phyloP scores from a whole-genome alignment of 2,888 invertebrate species.

The Elysia crispata region DNA sequence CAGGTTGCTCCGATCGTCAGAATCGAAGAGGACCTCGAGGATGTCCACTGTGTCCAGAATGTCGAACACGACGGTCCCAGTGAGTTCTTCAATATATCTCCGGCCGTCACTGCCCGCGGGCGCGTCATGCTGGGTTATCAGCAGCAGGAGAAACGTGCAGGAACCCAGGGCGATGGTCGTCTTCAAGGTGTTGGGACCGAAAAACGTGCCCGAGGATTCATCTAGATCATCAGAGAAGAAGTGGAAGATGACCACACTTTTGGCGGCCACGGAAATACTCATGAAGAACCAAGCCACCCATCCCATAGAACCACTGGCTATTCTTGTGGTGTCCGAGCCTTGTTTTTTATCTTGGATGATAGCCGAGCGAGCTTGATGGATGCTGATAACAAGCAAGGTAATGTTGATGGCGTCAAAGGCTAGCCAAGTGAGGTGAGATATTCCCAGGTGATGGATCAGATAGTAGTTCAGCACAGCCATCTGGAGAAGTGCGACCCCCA shows the following conservation, averaged over 20 bases:
- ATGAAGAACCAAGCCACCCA: conserved; percentile 81
- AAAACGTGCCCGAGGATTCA: conserved; percentile 71
- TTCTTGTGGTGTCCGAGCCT: neutral
- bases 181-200: conserved; percentile 77
- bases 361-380: conserved; percentile 27
- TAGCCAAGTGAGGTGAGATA: conserved; percentile 29
- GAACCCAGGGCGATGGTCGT: conserved; percentile 77
- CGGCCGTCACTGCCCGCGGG: conserved; percentile 78
- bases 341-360: conserved; percentile 46
- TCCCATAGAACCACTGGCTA: conserved; percentile 58
- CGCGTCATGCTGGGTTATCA: conserved; percentile 81
- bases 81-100: conserved; percentile 79
- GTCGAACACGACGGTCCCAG: conserved; percentile 80
- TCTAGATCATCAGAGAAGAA: conserved; percentile 66
- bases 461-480: conserved; percentile 78
- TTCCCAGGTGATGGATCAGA: conserved; percentile 61
- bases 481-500: conserved; percentile 71
- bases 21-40: conserved; percentile 78
- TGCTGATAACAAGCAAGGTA: conserved; percentile 33
- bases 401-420: conserved; percentile 40
- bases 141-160: conserved; percentile 80
- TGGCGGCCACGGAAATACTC: conserved; percentile 65
- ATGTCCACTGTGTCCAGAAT: conserved; percentile 80
- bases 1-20: conserved; percentile 61
- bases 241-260: conserved; percentile 79